Evolutionary conservation across 2,888 invertebrate genomes (phyloP).

Genomic region (Schizaphis graminum): DNA sequence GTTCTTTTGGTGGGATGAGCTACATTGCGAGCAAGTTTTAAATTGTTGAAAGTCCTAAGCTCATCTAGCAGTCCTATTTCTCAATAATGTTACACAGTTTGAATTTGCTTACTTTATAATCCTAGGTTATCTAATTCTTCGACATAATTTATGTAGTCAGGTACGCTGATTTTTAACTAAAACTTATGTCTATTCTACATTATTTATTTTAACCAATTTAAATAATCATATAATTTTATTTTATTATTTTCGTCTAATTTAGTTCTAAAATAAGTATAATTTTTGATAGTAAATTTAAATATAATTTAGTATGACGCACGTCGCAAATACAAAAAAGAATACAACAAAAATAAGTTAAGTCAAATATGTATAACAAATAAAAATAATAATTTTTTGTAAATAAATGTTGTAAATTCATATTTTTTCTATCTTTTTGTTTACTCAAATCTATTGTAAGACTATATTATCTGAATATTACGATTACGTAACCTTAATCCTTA

Average conservation of each 20-base stretch:
- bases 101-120: background rate
- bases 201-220: background rate
- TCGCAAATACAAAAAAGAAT: background rate
- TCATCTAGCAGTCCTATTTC: background rate
- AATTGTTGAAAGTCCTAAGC: background rate
- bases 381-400: background rate
- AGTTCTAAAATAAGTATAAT: background rate
- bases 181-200: background rate
- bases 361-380: background rate
- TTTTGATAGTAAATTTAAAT: background rate
- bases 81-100: background rate
- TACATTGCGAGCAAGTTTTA: background rate
- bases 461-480: background rate
- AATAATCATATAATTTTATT: background rate
- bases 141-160: too few species aligned
- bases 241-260: background rate
- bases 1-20: background rate
- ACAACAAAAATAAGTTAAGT: background rate
- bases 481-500: background rate
- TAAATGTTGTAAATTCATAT: background rate
- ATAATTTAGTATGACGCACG: background rate
- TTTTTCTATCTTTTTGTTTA: background rate
- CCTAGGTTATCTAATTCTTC: background rate
- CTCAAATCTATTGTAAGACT: background rate
- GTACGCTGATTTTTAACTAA: background rate